phyloP scores from a whole-genome alignment of 1,140 invertebrate genomes.

The Gonioctena quinquepunctata region DNA sequence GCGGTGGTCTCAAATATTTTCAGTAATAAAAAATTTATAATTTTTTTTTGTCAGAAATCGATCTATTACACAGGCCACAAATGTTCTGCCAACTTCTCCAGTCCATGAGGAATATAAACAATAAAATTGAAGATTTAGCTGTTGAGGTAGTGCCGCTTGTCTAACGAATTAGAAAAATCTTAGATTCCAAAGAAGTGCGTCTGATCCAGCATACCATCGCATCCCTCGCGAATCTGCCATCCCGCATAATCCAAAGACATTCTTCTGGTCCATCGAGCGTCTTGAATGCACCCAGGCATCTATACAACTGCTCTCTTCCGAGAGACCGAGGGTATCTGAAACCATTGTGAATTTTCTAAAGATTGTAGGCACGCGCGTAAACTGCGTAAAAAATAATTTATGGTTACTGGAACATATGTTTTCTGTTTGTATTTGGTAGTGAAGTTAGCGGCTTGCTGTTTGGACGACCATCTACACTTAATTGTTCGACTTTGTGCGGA shows the following conservation, averaged over 20 bases:
- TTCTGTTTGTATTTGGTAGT: constrained; percentile 10
- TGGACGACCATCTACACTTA: neutral
- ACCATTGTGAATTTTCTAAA: constrained; percentile 11
- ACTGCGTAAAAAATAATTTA: constrained; percentile 10
- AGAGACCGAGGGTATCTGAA: constrained; percentile 2
- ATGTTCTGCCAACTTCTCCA: no score
- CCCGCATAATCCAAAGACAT: neutral
- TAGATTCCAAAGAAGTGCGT: neutral
- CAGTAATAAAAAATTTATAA: no score
- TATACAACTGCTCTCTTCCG: constrained; percentile 9
- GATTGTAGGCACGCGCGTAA: constrained; percentile 13
- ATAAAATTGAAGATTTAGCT: no score
- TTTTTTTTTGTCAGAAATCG: no score
- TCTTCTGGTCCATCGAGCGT: neutral
- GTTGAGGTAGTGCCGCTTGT: no score
- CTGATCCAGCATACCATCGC: neutral
- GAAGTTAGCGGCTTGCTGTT: neutral
- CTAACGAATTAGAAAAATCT: no score
- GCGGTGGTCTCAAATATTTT: no score
- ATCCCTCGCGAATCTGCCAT: neutral
- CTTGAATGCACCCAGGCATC: neutral
- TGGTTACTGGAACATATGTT: constrained; percentile 5
- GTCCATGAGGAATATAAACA: no score
- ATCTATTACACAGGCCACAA: no score
- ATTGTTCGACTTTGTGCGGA: neutral